Evolutionary conservation across 1,140 invertebrate species (phyloP), one percentile per base, ranked within the genome.

Genomic region (Tribolium castaneum): DNA sequence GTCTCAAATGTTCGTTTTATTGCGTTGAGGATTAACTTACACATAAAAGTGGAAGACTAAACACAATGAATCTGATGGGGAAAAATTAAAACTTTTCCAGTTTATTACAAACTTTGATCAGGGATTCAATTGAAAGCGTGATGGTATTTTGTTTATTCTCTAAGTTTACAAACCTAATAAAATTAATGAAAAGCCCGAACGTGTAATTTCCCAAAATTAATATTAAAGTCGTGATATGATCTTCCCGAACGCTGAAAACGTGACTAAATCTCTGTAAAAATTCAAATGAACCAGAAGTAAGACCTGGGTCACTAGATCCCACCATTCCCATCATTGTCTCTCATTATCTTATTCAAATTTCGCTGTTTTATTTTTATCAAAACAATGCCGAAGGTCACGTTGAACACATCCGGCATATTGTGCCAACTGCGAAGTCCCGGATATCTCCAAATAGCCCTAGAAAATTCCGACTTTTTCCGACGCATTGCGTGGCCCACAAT

Each of bases 401-500:
- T 10, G 2, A 10, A 59, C 19, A 59, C 19, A 59, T 59, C 54
- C 54, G 54, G 54, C 6, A 25, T 22, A 16, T 59, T 25, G 54
- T 59, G 54, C 54, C 54, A 59, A 59, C 16, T 59, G 54, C 54
- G 19, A 59, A 22, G 19, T 22, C n/a, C 19, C 54, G 19, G 54
- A 59, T 19, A 59, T 16, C 19, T 10, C 13, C 16, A 14, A 52
- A 19, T 19, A 52, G 13, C 54, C 54, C 6, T 19, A 14, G 13
- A 52, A 52, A 52, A 52, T 16, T 52, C 13, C n/a, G 2, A 52
- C 51, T 52, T 52, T 19, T 52, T 13, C 6, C 6, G 13, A 35
- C 34, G 59, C 14, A 14, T 13, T 66, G 30, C 59, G 59, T 66
- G 59, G 59, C 59, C 59, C 59, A 66, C 59, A 22, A 66, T 66